These are phyloP conservation scores for Agrochola lota DNA, from an alignment of 2,888 invertebrate genomes.

Conservation along the genomic window DNA sequence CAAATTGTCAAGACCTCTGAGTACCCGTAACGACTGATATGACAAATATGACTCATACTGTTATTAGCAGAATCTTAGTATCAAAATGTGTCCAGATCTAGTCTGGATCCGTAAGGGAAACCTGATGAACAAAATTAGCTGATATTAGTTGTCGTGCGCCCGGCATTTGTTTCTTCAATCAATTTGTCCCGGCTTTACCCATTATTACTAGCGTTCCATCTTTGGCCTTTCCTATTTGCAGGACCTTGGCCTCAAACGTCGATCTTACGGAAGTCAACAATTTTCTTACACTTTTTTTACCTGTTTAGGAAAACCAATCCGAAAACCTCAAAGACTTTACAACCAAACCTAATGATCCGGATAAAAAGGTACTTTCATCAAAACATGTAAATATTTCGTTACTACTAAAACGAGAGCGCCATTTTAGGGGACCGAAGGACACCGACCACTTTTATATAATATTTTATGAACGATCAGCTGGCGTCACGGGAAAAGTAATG, in stretches of 20 bases:
- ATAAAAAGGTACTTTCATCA: not conserved
- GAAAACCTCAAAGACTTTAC: not conserved
- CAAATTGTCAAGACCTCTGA: not conserved
- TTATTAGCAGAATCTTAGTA: not conserved
- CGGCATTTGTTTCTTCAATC: conserved; percentile 19
- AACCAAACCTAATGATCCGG: not conserved
- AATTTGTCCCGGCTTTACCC: not conserved
- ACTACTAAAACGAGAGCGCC: not conserved
- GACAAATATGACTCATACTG: not conserved
- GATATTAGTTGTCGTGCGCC: not conserved
- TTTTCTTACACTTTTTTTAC: not conserved
- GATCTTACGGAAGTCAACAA: not conserved
- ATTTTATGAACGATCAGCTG: conserved; percentile 29
- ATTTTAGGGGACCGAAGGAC: not conserved
- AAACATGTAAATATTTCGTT: conserved; percentile 16
- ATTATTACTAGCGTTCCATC: not conserved
- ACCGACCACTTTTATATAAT: conserved; percentile 7
- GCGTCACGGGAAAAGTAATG: conserved; percentile 14
- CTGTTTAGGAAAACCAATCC: not conserved
- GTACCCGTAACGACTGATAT: not conserved
- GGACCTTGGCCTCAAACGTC: not conserved
- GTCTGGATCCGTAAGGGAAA: not conserved
- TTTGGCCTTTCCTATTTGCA: not conserved
- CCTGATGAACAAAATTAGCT: not conserved
- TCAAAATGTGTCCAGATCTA: not conserved